Evolutionary conservation across 2,113 vertebrate species (phyloP), one percentile per base, ranked within the genome.

Genomic region (Myotis lucifugus): DNA sequence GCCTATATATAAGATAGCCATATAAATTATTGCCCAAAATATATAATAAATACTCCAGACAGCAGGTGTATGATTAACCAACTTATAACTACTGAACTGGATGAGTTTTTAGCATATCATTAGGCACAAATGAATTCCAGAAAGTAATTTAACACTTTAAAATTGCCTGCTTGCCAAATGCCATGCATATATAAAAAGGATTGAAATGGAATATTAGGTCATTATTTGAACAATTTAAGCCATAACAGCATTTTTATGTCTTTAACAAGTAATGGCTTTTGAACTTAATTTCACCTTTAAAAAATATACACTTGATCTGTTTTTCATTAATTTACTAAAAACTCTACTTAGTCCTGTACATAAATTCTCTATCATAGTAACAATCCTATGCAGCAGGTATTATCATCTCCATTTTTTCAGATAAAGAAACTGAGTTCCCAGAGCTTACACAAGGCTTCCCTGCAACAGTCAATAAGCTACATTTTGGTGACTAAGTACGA

Each of bases 271-370:
- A 88, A 61, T 61, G 5, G 8, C 18, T 52, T 92, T 91, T 84
- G 21, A 94, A 86, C 29, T 82, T 85, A 87, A 78, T 87, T 94
- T 90, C 37, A 84, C 12, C 42, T 90, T 52, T 78, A 56, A 72
- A 61, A 83, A 19, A 50, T 11, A 14, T 34, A 82, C 9, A 86
- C 25, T 66, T 67, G 7, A 10, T 88, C 40, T 74, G 10, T 6
- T 89, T 95, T 92, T 86, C 18, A 89, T 21, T 86, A 48, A 69
- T 73, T 92, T 93, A 29, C 21, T 79, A 74, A 85, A 85, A 88
- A 21, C 5, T 61, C 23, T 70, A n/a, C 74, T 88, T 76, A 93
- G 8, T 42, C 3, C 4, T 83, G 3, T 85, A 48, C 25, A 78
- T 66, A 74, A 73, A 72, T 54, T 87, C 52, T 29, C 25, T 42